Percentiles rank a stretch among this genome's conserved stretches.
Conservation (phyloP, 2,888 invertebrate genomes). For the Synanthedon myopaeformis region DNA sequence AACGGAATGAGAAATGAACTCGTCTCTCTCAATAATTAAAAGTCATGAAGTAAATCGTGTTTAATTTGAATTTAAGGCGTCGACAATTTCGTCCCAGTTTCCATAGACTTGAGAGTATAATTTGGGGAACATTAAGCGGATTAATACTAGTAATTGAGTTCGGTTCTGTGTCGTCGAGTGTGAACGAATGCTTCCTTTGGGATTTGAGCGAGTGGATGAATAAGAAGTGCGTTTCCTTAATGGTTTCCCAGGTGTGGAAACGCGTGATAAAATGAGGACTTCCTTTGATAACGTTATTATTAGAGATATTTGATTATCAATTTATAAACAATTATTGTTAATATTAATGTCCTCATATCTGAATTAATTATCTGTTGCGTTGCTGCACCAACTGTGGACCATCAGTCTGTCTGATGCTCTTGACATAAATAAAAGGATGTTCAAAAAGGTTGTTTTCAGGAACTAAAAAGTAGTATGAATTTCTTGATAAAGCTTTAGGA, state of each 20-base stretch:
- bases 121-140: constrained; percentile 22
- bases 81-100: constrained; percentile 9
- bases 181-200: constrained; percentile 18
- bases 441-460: too few species aligned
- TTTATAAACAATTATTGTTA: too few species aligned
- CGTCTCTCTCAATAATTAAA: constrained; percentile 20
- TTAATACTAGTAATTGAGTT: constrained; percentile 27
- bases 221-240: constrained; percentile 3
- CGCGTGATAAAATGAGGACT: too few species aligned
- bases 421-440: too few species aligned
- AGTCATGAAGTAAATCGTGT: constrained; percentile 22
- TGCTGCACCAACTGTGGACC: too few species aligned
- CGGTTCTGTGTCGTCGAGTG: constrained; percentile 11
- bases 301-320: too few species aligned
- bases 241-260: background rate
- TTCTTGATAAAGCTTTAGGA: too few species aligned
- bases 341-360: too few species aligned
- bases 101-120: constrained; percentile 12
- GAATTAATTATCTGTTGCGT: too few species aligned
- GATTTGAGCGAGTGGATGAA: constrained; percentile 10
- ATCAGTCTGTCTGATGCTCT: too few species aligned
- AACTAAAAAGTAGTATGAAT: too few species aligned
- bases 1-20: constrained; percentile 4
- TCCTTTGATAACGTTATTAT: too few species aligned
- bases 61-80: constrained; percentile 25